phyloP scores from a whole-genome alignment of 1,140 invertebrate species.

The Stegodyphus dumicola region DNA sequence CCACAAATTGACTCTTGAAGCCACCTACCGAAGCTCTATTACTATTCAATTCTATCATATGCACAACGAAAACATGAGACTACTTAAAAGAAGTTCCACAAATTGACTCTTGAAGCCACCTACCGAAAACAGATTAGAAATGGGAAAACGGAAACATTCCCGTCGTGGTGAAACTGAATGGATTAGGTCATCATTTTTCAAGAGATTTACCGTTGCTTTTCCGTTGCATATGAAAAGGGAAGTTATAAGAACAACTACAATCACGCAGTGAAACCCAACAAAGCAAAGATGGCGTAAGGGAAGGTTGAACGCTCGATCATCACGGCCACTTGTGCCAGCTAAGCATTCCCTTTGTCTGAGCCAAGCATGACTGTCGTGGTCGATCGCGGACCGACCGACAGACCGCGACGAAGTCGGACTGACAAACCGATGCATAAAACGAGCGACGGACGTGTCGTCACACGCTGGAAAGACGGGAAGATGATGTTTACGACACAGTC shows the following conservation, averaged over 20 bases:
- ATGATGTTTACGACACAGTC: neutral
- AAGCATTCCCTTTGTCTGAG: neutral
- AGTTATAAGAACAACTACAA: neutral
- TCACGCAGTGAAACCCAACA: neutral
- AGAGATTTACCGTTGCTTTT: neutral
- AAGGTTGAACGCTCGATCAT: neutral
- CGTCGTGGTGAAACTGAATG: too few species aligned
- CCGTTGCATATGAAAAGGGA: neutral
- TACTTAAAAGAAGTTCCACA: too few species aligned
- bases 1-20: too few species aligned
- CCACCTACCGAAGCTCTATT: too few species aligned
- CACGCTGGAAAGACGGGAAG: neutral
- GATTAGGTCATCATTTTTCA: neutral
- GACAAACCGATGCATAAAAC: slow-evolving; percentile 34
- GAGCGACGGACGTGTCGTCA: slow-evolving; percentile 11
- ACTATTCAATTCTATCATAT: too few species aligned
- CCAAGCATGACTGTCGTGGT: neutral
- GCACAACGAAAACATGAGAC: too few species aligned
- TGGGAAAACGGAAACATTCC: too few species aligned
- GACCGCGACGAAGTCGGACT: slow-evolving; percentile 4
- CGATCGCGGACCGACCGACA: slow-evolving; percentile 8
- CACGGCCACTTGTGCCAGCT: too few species aligned
- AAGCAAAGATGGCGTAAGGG: neutral
- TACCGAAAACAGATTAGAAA: too few species aligned
- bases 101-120: too few species aligned